Base-by-base conservation (phyloP, 2,888 invertebrate species). In the Drosophila kanekoi region DNA sequence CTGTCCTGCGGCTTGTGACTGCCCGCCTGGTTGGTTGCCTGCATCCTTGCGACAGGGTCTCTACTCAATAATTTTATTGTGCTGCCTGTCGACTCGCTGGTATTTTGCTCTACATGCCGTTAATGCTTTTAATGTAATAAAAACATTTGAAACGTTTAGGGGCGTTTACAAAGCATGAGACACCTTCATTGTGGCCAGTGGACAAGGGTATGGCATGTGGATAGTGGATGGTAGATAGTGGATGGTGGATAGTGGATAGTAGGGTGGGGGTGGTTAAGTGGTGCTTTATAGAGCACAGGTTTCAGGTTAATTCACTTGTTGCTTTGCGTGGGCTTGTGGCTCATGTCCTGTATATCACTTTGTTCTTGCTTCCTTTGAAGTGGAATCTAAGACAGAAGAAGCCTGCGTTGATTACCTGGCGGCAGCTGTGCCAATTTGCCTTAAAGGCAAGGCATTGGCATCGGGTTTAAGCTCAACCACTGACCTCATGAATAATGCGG, bases 101-200 rank as follows among this genome's bases (percentile, higher is more conserved):
- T 79, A 72, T 66, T 87, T 60, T 81, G 83, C 81, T 79, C 87
- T 82, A 89, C 79, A 84, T 82, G 77, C 75, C 82, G 86, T 84
- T 81, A 83, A 87, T 85, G 82, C 89, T 87, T 87, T 87, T 87
- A 87, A 87, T 87, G 89, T 83, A 87, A 87, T 87, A 89, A 89
- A 87, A 87, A 77, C 87, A 87, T 89, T 87, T 72, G 72, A 75
- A 77, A 70, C 81, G 68, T 82, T 89, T 79, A 87, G 77, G 79
- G 80, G 81, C 78, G 81, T 81, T 66, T 65, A 60, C 54, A 62
- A 44, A 56, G 23, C 37, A 18, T 20, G 62, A 52, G 61, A 62
- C 38, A 64, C 77, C 64, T 76, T 65, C 60, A 49, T 48, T 45
- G 41, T 28, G 49, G 20, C 35, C 35, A 41, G 43, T 23, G 47